A percentile compares a stretch with the other conserved stretches of the same genome.
Evolutionary conservation across 37 sponge, comb jelly and placozoan species (phyloP).

Genomic region (Oopsacas minuta): DNA sequence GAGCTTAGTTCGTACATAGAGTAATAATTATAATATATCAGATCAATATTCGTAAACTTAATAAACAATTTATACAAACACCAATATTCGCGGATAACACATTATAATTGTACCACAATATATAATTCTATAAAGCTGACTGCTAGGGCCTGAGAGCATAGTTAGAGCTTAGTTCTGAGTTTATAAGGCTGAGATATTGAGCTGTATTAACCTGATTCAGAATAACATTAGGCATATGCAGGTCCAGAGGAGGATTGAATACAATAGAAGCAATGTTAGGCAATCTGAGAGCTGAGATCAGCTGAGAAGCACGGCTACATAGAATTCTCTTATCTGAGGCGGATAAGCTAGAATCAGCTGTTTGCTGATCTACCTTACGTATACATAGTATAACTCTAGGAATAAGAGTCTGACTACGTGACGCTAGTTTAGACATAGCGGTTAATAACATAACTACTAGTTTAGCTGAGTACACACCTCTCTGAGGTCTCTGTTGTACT

Average conservation of each 20-base stretch:
- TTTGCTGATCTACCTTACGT: not conserved
- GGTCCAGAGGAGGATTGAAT: not conserved
- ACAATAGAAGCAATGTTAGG: constrained; percentile 1
- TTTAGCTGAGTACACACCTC: not conserved
- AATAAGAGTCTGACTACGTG: not conserved
- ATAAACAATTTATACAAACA: not conserved
- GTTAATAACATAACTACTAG: not conserved
- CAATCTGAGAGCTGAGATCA: not conserved
- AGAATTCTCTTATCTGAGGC: not conserved
- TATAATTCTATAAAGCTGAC: not conserved
- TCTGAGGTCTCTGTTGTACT: not conserved
- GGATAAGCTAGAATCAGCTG: not conserved
- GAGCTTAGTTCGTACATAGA: no score
- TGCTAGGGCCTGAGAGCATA: not conserved
- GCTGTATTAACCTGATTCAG: not conserved
- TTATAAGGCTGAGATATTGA: not conserved
- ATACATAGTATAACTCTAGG: not conserved
- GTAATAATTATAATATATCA: not conserved
- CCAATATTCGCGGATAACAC: no score
- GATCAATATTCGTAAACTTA: not conserved
- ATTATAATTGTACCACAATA: no score
- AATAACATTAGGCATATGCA: not conserved
- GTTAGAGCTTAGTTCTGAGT: not conserved
- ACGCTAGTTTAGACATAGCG: not conserved
- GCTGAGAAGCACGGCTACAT: not conserved